These are phyloP conservation scores for Hippasteria phrygiana DNA, from an alignment of 53 echinoderm and acorn worm species.

Conservation along the genomic window DNA sequence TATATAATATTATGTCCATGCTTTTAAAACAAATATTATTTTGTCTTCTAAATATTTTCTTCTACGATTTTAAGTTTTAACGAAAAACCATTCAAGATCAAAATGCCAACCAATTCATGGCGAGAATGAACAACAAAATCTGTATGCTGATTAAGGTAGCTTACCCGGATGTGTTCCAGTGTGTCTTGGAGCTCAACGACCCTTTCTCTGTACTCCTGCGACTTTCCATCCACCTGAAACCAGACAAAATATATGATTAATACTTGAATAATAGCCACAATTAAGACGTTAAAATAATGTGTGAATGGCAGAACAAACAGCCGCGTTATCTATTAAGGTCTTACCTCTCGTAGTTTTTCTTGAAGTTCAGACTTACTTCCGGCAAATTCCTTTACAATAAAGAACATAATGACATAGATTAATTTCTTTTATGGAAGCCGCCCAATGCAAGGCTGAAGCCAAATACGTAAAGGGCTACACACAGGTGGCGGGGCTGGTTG, in stretches of 20 bases:
- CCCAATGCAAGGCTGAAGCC: no score
- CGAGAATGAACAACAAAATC: no score
- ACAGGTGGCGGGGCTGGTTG: no score
- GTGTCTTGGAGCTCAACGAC: slow-evolving; percentile 86
- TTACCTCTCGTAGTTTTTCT: slow-evolving; percentile 64
- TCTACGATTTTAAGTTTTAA: no score
- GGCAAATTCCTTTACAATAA: slow-evolving; percentile 69
- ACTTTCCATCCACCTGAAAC: slow-evolving; percentile 66
- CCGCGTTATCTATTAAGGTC: not conserved
- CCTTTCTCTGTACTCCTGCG: slow-evolving; percentile 81
- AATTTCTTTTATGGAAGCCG: no score
- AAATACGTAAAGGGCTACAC: no score
- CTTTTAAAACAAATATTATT: no score
- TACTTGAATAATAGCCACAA: not conserved
- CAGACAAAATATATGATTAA: not conserved
- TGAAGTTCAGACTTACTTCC: slow-evolving; percentile 56
- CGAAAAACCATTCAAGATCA: no score
- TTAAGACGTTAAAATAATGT: not conserved
- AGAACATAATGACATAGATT: no score
- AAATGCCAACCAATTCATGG: no score
- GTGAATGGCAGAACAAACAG: slow-evolving; percentile 25
- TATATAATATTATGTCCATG: no score
- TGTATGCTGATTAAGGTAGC: not conserved
- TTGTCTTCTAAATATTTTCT: no score
- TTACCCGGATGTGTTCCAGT: slow-evolving; percentile 87